These are phyloP conservation scores for Stomatorhinus walkeri DNA, from an alignment of 2,797 vertebrate genomes.

Conservation along the genomic window DNA sequence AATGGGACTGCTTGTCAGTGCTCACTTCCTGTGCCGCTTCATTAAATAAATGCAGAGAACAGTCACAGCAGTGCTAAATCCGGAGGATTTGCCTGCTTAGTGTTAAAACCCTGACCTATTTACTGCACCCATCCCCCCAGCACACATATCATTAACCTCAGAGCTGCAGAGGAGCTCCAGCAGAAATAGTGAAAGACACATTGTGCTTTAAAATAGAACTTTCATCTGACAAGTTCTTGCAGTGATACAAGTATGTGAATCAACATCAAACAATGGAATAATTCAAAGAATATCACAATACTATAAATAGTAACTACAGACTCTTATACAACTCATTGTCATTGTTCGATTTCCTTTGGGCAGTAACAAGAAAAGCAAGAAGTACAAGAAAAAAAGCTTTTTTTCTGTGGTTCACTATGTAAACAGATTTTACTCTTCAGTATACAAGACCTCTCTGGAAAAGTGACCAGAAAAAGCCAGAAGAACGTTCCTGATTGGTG, in stretches of 20 bases:
- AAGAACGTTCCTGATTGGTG: background rate
- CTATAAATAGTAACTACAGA: background rate
- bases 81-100: conserved; percentile 87
- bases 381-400: background rate
- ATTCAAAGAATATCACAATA: background rate
- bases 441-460: background rate
- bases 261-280: background rate
- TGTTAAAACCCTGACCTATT: conserved; percentile 88
- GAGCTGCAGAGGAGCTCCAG: conserved; percentile 57
- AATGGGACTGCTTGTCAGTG: background rate
- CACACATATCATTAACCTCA: conserved; percentile 12
- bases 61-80: conserved; percentile 76
- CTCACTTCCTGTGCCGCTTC: conserved; percentile 42
- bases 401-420: background rate
- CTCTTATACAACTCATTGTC: background rate
- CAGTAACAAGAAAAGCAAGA: background rate
- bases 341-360: background rate
- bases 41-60: conserved; percentile 73
- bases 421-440: background rate
- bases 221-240: background rate
- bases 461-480: background rate
- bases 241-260: background rate
- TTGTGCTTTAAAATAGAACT: conserved; percentile 1
- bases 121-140: conserved; percentile 63
- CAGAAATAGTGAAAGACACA: conserved; percentile 57